A percentile compares a stretch with the other conserved stretches of the same genome.
These are phyloP conservation scores for Acanthococcus lagerstroemiae DNA, from an alignment of 2,888 invertebrate genomes.

Conservation along the genomic window DNA sequence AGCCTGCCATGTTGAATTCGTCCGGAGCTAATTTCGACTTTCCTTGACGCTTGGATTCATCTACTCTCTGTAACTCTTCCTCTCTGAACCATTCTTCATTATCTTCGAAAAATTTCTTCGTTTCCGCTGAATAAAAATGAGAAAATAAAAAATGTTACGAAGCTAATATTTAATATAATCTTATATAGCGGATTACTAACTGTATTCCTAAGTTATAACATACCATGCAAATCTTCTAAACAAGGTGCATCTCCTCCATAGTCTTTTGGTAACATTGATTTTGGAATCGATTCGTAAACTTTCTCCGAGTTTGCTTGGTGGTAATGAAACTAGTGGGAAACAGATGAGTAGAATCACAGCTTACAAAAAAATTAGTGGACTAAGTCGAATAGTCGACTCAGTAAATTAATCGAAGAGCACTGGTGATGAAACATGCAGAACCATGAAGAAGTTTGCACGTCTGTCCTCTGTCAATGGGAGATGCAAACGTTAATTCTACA, in stretches of 20 bases:
- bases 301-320: conserved; percentile 21
- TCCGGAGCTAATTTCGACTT: conserved; percentile 33
- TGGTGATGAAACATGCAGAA: too few relatives aligned
- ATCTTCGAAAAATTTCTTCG: conserved; percentile 32
- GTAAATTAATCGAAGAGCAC: too few relatives aligned
- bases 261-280: conserved; percentile 31
- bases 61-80: conserved; percentile 36
- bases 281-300: conserved; percentile 31
- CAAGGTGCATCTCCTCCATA: conserved; percentile 31
- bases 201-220: neutral
- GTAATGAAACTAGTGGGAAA: conserved; percentile 5
- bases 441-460: too few relatives aligned
- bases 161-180: neutral
- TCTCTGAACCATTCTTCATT: conserved; percentile 36
- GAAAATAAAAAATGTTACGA: neutral
- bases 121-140: conserved; percentile 31
- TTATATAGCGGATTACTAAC: neutral
- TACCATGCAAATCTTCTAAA: conserved; percentile 28
- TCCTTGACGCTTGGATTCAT: conserved; percentile 37
- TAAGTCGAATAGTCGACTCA: too few relatives aligned
- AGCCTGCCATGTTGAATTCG: conserved; percentile 35
- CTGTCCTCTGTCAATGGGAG: too few relatives aligned
- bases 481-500: too few relatives aligned
- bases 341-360: neutral
- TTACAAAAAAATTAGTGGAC: too few relatives aligned